Evolutionary conservation across 2,113 vertebrate species (phyloP).

Genomic region (Nestor notabilis): DNA sequence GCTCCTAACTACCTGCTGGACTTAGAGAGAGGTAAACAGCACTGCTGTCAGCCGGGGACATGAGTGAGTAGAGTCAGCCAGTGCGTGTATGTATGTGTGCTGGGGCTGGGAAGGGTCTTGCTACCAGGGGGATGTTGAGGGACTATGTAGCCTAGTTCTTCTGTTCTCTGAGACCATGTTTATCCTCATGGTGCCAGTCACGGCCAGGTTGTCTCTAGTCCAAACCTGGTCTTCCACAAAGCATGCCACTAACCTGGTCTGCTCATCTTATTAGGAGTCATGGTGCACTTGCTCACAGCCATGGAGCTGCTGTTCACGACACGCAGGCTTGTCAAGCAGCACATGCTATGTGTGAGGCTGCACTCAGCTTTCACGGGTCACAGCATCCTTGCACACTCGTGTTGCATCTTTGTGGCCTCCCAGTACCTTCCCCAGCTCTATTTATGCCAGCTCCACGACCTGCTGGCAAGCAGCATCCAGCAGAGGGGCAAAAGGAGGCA

Average conservation of each 20-base stretch:
- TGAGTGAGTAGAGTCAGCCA: background rate
- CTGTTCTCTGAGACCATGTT: background rate
- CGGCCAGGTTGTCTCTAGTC: background rate
- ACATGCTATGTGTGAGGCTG: accelerated
- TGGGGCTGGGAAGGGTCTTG: background rate
- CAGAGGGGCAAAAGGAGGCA: background rate
- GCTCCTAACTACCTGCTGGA: slow-evolving; percentile 90
- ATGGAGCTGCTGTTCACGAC: background rate
- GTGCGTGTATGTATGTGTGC: accelerated
- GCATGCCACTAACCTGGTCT: background rate
- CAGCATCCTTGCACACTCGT: background rate
- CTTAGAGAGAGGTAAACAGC: slow-evolving; percentile 91
- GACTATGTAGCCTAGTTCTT: background rate
- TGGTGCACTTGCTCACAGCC: background rate
- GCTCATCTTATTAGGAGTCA: background rate
- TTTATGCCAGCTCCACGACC: background rate
- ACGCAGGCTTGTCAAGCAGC: background rate
- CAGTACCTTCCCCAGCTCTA: background rate
- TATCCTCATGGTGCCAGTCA: background rate
- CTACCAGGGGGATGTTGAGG: accelerated
- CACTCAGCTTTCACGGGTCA: background rate
- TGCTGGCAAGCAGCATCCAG: background rate
- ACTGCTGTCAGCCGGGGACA: background rate
- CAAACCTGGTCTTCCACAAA: background rate
- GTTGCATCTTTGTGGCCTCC: background rate